A percentile compares a stretch with the other conserved stretches of the same genome.
Evolutionary conservation across 2,888 invertebrate species (phyloP).

Genomic region (Melanargia galathea): DNA sequence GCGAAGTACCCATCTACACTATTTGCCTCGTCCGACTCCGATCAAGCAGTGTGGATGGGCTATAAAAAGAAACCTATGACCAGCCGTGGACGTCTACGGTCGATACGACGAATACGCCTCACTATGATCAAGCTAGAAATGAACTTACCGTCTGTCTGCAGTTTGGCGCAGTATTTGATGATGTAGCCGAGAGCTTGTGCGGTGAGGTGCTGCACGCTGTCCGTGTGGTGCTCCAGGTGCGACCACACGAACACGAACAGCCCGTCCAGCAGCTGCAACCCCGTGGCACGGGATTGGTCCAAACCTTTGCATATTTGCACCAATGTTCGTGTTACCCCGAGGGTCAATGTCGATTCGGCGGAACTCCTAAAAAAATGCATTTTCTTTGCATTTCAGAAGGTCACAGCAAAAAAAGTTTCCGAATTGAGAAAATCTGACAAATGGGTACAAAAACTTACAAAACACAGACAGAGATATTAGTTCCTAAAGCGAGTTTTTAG

Average conservation of each 20-base stretch:
- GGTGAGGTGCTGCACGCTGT: constrained; percentile 84
- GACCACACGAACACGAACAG: constrained; percentile 75
- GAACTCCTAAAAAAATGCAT: constrained; percentile 40
- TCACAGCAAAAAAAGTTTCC: too few species aligned
- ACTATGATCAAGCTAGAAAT: neutral
- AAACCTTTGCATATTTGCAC: constrained; percentile 57
- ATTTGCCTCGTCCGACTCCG: too few species aligned
- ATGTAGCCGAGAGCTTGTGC: constrained; percentile 68
- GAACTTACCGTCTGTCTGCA: constrained; percentile 57
- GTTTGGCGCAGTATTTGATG: constrained; percentile 53
- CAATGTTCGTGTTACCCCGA: constrained; percentile 61
- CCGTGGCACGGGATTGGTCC: constrained; percentile 24
- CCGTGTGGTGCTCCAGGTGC: constrained; percentile 85
- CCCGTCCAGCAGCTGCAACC: constrained; percentile 46
- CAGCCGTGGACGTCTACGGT: too few species aligned
- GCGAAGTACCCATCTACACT: too few species aligned
- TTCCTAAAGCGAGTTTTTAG: too few species aligned
- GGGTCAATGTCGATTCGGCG: constrained; percentile 59
- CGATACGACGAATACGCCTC: too few species aligned
- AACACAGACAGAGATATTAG: too few species aligned
- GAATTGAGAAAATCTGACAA: too few species aligned
- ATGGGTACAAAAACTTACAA: too few species aligned
- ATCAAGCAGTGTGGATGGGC: too few species aligned
- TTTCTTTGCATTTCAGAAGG: too few species aligned
- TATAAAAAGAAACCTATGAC: too few species aligned